Conservation (phyloP, 2,113 vertebrate species). For the Boulengeromyrus knoepffleri region DNA sequence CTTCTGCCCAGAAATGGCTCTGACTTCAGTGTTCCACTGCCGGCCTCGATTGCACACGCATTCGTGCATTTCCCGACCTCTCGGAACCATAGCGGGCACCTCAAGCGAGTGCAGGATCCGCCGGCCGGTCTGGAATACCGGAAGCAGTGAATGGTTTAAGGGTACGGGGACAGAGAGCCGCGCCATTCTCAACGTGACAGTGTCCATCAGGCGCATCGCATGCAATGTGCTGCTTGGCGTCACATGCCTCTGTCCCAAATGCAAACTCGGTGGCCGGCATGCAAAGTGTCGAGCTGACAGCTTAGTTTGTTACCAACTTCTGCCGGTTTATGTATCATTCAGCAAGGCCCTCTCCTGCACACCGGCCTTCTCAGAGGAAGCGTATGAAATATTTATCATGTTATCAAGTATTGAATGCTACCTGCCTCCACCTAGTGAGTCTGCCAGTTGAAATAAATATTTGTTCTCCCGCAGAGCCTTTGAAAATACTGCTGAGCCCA, state of each 20-base stretch:
- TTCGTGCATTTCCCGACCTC: background rate
- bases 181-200: background rate
- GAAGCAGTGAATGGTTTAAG: background rate
- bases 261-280: background rate
- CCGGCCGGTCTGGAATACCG: background rate
- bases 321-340: conserved; percentile 31
- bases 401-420: conserved; percentile 46
- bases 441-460: conserved; percentile 46
- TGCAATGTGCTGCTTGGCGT: background rate
- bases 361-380: conserved; percentile 45
- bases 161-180: too few species aligned
- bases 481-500: conserved; percentile 14
- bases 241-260: background rate
- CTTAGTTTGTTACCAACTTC: conserved; percentile 23
- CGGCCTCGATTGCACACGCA: background rate
- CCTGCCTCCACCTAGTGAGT: conserved; percentile 44
- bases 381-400: conserved; percentile 66
- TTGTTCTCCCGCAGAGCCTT: conserved; percentile 36
- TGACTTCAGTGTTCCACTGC: background rate
- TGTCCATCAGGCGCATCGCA: background rate
- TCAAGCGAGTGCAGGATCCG: background rate
- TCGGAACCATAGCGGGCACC: too few species aligned
- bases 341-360: conserved; percentile 31
- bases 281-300: conserved; percentile 1
- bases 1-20: background rate